Percentiles rank a stretch among this genome's conserved stretches.
Conservation (phyloP, 2,888 invertebrate species). For the Trilocha varians region DNA sequence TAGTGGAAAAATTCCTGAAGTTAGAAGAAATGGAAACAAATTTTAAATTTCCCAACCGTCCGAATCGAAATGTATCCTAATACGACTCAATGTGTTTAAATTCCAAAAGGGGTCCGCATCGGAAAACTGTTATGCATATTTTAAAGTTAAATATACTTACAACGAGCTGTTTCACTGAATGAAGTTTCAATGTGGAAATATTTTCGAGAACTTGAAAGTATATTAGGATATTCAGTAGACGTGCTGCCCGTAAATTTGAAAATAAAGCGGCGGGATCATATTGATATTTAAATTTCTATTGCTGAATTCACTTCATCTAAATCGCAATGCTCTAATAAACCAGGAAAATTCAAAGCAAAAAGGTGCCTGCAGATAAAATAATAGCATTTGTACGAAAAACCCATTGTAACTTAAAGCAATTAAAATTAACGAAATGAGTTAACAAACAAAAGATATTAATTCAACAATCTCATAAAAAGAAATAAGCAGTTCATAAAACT, state of each 20-base stretch:
- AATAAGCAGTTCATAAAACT: constrained; percentile 72
- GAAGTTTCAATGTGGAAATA: constrained; percentile 51
- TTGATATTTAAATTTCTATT: constrained; percentile 20
- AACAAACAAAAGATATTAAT: constrained; percentile 69
- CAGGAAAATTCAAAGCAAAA: too few relatives aligned
- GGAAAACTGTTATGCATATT: constrained; percentile 74
- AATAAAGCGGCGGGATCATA: constrained; percentile 25
- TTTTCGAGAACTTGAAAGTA: constrained; percentile 57
- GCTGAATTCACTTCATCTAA: too few relatives aligned
- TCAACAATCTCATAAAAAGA: constrained; percentile 68
- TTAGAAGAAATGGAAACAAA: too few relatives aligned
- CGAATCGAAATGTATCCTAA: constrained; percentile 70
- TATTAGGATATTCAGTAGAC: constrained; percentile 55
- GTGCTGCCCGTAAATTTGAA: constrained; percentile 44
- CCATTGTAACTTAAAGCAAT: constrained; percentile 6
- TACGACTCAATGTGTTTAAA: constrained; percentile 68
- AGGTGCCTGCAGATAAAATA: constrained; percentile 18
- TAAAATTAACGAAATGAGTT: constrained; percentile 29
- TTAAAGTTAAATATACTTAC: constrained; percentile 72
- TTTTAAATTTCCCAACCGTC: constrained; percentile 46
- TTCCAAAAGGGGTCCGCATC: constrained; percentile 63
- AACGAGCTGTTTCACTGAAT: constrained; percentile 39
- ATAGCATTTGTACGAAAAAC: constrained; percentile 19
- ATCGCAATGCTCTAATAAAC: too few relatives aligned
- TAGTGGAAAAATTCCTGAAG: neutral